Base-by-base conservation (phyloP, 2,888 invertebrate species). In the Caenorhabditis sinica region DNA sequence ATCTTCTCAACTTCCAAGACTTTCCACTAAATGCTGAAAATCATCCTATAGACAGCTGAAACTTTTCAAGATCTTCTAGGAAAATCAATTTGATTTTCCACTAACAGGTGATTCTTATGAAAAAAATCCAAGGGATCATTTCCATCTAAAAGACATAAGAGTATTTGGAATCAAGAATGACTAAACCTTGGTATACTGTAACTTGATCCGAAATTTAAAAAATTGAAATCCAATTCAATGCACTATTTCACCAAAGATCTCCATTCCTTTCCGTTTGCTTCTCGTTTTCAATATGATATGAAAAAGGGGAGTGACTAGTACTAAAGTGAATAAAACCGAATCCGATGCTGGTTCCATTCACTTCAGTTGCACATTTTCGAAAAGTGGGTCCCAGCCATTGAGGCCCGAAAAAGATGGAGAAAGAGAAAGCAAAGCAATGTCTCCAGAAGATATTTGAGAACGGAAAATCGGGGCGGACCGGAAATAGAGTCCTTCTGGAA, bases 401-500 rank as follows among this genome's bases (percentile, higher is more conserved):
- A 56, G 56, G 15, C 61, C 61, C 11, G 49, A 40, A 56, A 56
- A 30, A 69, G 30, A 20, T 33, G 36, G 20, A 1, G 51, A 40
- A n/a, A 40, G 69, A 45, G 40, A 58, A 28, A 43, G 71, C 56
- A 56, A 56, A 56, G 56, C 56, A 56, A 56, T 56, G 56, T 56
- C 56, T 43, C 33, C 15, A 4, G 51, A 43, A 36, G 60, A 61
- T 61, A 61, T 61, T 61, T 61, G 61, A 73, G 73, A 68, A 68
- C 68, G 68, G 36, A 49, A 49, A 68, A 51, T 53, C 49, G 49
- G 58, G 49, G 28, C n/a, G 61, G 15, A 73, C 73, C 73, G 73
- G 73, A 73, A 73, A 73, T 73, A 73, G 73, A 51, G 61, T 23
- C 36, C 61, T 40, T 25, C 28, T 43, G 23, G 71, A 72, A 72